Base-by-base conservation (phyloP, 2,888 invertebrate genomes). In the Drosophila birchii region DNA sequence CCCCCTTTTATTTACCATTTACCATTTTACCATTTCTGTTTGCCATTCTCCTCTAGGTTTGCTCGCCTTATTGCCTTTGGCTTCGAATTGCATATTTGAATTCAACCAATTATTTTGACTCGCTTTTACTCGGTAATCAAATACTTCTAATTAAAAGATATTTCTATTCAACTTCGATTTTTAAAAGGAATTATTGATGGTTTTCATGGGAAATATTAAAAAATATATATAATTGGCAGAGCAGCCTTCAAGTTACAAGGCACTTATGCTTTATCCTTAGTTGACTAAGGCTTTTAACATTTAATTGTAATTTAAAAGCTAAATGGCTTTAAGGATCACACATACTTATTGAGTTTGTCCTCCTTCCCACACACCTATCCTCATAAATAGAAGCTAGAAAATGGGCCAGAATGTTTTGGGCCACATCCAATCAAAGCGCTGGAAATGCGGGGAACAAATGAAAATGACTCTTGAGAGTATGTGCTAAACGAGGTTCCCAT, bases 401-500 rank as follows among this genome's bases (percentile, higher is more conserved):
- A 80, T 75, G 76, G 53, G 58, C 43, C 47, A 60, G 56, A 67
- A 67, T 64, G 57, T 64, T 76, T 34, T 44, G 43, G 67, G 36
- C 43, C 41, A 53, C 43, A n/a, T 18, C 49, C 45, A 64, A 51
- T 49, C 53, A 68, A 26, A 16, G 47, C 36, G n/a, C 4, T 5
- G 47, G 9, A 58, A 45, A 11, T 44, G n/a, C 3, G n/a, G 81
- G 54, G 54, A 53, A 55, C 63, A 63, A 76, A 54, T 70, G 75
- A 61, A 63, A 76, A 54, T 70, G 75, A 61, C 88, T 55, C 78
- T 72, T 71, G 88, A 76, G 83, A 81, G 79, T 81, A 78, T 84
- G 87, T 86, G 87, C 63, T 80, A 85, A 84, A 75, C 86, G 82
- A 85, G 82, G 74, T 59, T 68, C 55, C 77, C 68, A 68, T 68